Base-by-base conservation (phyloP, 2,888 invertebrate genomes). In the Cheilosia grossa region DNA sequence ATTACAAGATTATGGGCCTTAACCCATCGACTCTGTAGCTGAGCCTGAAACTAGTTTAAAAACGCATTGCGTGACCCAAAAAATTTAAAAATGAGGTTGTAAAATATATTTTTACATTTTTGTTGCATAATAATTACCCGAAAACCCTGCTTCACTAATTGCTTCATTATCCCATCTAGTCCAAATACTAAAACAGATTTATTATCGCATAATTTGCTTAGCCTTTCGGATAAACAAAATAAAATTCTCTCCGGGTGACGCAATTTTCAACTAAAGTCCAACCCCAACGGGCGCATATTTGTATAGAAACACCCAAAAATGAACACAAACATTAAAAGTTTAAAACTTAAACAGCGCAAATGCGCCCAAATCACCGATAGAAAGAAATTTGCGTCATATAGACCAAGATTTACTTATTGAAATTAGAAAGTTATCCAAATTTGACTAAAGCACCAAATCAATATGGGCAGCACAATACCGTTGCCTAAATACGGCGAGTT, bases 391-490 rank as follows among this genome's bases (percentile, higher is more conserved):
- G 63, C 78, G 63, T 78, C 78, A 78, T 78, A 40, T 63, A 70
- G 78, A 54, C 49, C 78, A 70, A 61, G 61, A 70, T 49, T 70
- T 27, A 42, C 21, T 30, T 9, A 21, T 21, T 49, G 44, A 30
- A 54, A 67, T 67, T 67, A 67, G 69, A 78, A 78, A 63, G 63
- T 78, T 63, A 63, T 47, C 70, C 69, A 47, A 33, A 70, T 54
- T 54, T 63, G 47, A 19, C 24, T 17, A 21, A 30, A 13, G 30
- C 15, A 44, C 19, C 53, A 30, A n/a, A 53, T 10, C 37, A 33
- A 69, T 30, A 17, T 44, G 44, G 44, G 21, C 15, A 19, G 19
- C 30, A 27, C 47, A 30, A 66, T 61, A 56, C 78, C 78, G 63
- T 63, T 69, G 59, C 15, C 47, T 49, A 53, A 73, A 42, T 30